Percentiles rank a stretch among this genome's conserved stretches.
Evolutionary conservation across 2,797 vertebrate genomes (phyloP).

Genomic region (Tokudaia muenninki): DNA sequence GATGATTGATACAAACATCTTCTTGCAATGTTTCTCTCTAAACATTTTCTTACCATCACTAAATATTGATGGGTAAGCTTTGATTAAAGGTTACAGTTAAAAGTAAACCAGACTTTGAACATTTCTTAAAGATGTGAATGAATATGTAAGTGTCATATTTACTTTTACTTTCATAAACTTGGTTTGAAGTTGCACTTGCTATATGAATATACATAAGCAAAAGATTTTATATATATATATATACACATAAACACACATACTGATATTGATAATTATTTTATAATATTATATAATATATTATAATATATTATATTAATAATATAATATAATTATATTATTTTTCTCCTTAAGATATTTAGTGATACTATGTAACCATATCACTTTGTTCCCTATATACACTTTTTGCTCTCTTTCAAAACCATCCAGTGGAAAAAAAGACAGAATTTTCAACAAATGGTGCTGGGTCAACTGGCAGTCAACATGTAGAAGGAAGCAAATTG

Average conservation of each 20-base stretch:
- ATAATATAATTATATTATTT: neutral
- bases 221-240: neutral
- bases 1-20: neutral
- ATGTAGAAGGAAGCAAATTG: no score
- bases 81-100: neutral
- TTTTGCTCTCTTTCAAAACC: neutral
- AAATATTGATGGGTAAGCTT: neutral
- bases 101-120: neutral
- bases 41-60: neutral
- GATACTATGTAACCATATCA: no score
- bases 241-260: neutral
- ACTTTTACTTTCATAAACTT: neutral
- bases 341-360: neutral
- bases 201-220: neutral
- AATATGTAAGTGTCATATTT: constrained; percentile 3
- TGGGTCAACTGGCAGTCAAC: no score
- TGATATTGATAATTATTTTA: no score
- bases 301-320: no score
- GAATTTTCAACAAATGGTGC: no score
- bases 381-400: neutral
- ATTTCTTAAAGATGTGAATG: neutral
- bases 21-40: neutral
- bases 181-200: neutral
- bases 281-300: no score
- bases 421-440: no score